Evolutionary conservation across 2,113 vertebrate species (phyloP).

Genomic region (Chloebia gouldiae): DNA sequence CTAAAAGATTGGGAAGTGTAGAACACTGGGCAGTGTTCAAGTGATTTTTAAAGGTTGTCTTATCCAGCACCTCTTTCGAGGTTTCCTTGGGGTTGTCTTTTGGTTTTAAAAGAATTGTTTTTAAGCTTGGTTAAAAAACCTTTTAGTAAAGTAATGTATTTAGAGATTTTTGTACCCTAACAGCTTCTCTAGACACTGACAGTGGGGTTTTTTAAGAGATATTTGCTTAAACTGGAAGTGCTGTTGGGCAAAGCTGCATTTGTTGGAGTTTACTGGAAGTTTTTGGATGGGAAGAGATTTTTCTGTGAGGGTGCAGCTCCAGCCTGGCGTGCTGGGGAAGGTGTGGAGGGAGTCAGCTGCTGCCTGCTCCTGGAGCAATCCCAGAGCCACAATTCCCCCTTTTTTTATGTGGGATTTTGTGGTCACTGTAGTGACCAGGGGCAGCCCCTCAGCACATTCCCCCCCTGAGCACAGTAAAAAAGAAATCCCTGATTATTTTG

Average conservation of each 20-base stretch:
- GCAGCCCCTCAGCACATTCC: not conserved
- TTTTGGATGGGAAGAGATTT: not conserved
- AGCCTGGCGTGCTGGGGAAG: not conserved
- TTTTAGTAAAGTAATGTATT: not conserved
- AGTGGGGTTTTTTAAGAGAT: not conserved
- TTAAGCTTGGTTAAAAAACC: not conserved
- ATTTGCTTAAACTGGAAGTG: accelerated
- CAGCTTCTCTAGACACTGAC: accelerated
- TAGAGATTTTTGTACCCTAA: not conserved
- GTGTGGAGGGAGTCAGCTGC: not conserved
- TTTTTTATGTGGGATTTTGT: not conserved
- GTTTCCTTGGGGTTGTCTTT: not conserved
- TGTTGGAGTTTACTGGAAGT: accelerated
- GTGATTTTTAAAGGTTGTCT: not conserved
- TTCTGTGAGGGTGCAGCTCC: not conserved
- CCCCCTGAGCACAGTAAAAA: not conserved
- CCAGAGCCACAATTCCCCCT: not conserved
- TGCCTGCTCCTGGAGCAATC: not conserved
- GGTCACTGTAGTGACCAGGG: accelerated
- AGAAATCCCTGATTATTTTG: accelerated
- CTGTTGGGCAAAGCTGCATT: not conserved
- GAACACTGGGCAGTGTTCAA: not conserved
- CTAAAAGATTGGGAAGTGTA: not conserved
- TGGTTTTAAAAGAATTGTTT: not conserved
- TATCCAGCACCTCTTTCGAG: not conserved